Percentiles rank a stretch among this genome's conserved stretches.
Evolutionary conservation across 2,113 vertebrate genomes (phyloP).

Genomic region (Tragulus kanchil): DNA sequence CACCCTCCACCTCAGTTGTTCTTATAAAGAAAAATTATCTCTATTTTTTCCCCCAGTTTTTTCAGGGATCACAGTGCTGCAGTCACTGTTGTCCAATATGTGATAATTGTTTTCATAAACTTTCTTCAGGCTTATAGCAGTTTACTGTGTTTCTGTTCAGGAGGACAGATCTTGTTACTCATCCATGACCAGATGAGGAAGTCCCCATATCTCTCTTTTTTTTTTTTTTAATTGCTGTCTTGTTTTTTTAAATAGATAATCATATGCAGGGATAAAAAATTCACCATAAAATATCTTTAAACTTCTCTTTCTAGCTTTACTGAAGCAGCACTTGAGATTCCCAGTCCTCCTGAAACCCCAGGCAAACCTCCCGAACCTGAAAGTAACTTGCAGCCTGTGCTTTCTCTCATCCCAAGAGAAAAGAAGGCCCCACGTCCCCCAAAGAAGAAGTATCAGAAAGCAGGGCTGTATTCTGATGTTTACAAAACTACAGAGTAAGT

Average conservation of each 20-base stretch:
- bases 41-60: not conserved
- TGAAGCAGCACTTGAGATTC: conserved; percentile 85
- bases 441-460: conserved; percentile 97
- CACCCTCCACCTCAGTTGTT: not conserved
- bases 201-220: not conserved
- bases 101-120: conserved; percentile 17
- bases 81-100: not conserved
- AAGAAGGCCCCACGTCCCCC: conserved; percentile 91
- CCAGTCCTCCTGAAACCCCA: conserved; percentile 86
- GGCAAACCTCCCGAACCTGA: conserved; percentile 85
- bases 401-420: conserved; percentile 89
- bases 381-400: conserved; percentile 84
- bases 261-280: not conserved
- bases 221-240: conserved; percentile 25
- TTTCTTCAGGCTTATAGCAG: not conserved
- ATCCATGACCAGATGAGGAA: not conserved
- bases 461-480: conserved; percentile 98
- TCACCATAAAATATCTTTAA: conserved; percentile 54
- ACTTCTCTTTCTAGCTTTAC: conserved; percentile 89
- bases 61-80: not conserved
- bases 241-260: not conserved
- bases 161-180: not conserved
- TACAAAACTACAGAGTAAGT: conserved; percentile 98
- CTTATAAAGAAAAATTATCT: not conserved
- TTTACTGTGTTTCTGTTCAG: not conserved